Percentiles rank a stretch among this genome's conserved stretches.
Conservation (phyloP, 2,113 vertebrate species). For the Pedionomus torquatus region DNA sequence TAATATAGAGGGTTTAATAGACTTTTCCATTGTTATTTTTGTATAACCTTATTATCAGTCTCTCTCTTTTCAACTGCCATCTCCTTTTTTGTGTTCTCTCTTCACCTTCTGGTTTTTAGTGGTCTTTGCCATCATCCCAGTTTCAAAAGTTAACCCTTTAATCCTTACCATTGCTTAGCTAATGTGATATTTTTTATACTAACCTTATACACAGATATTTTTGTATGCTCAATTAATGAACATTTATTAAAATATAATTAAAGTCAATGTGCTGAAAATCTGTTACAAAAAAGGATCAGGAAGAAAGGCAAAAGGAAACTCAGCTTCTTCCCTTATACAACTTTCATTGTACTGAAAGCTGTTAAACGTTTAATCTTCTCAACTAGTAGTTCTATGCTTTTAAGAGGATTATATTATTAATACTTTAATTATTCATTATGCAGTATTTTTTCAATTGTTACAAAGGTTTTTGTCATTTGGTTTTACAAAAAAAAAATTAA, state of each 20-base stretch:
- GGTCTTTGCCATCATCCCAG: neutral
- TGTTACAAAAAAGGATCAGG: constrained; percentile 23
- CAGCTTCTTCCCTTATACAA: constrained; percentile 21
- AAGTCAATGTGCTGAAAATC: constrained; percentile 49
- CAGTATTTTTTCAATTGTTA: constrained; percentile 53
- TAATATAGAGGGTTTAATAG: neutral
- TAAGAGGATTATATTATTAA: constrained; percentile 78
- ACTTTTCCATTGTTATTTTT: constrained; percentile 35
- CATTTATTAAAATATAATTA: constrained; percentile 63
- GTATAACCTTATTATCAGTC: neutral
- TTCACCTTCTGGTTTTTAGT: neutral
- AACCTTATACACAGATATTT: neutral
- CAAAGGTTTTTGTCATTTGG: constrained; percentile 11
- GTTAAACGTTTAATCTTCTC: constrained; percentile 71
- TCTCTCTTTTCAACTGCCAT: neutral
- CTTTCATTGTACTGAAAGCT: constrained; percentile 57
- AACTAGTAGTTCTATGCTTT: constrained; percentile 63
- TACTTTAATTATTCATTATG: constrained; percentile 75
- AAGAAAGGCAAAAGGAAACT: neutral
- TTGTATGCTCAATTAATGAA: constrained; percentile 19
- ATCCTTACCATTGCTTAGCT: neutral
- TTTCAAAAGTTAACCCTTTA: neutral
- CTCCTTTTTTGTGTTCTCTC: neutral
- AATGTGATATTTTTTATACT: neutral
- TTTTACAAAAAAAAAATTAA: constrained; percentile 39